phyloP scores from a whole-genome alignment of 30 jellyfish, hydroid and myxozoan genomes.

The Euphysa ruthae region DNA sequence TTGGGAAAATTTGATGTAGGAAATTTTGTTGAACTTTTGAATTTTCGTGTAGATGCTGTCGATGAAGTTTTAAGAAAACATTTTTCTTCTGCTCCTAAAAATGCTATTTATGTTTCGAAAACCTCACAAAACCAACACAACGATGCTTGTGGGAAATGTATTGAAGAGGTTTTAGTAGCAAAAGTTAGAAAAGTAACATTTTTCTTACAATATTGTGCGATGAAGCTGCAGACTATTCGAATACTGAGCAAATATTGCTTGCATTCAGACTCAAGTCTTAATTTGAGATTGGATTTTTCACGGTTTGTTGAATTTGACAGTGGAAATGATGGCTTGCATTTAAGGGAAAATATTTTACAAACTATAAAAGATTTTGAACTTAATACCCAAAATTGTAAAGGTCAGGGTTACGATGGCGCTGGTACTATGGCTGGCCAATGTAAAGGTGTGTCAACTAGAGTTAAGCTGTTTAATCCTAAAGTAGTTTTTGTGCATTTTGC shows the following conservation, averaged over 20 bases:
- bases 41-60: conserved; percentile 36
- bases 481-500: conserved; percentile 43
- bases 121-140: conserved; percentile 36
- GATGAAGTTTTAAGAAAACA: conserved; percentile 31
- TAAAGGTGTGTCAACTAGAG: conserved; percentile 34
- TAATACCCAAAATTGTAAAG: conserved; percentile 21
- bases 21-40: conserved; percentile 44
- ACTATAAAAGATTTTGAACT: conserved; percentile 27
- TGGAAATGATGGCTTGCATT: conserved; percentile 20
- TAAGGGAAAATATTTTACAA: conserved; percentile 9
- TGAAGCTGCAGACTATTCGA: conserved; percentile 36
- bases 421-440: conserved; percentile 27
- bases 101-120: conserved; percentile 50
- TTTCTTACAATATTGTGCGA: conserved; percentile 38
- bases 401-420: conserved; percentile 54
- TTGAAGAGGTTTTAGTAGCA: background rate
- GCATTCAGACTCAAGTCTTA: background rate
- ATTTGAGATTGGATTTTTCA: conserved; percentile 21
- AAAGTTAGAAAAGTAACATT: conserved; percentile 11
- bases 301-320: conserved; percentile 8
- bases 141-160: conserved; percentile 21
- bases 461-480: conserved; percentile 15
- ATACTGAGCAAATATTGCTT: conserved; percentile 23
- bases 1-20: no score
- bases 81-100: conserved; percentile 29